A percentile compares a stretch with the other conserved stretches of the same genome.
Conservation (phyloP, 2,113 vertebrate species). For the Corydoras sp. region DNA sequence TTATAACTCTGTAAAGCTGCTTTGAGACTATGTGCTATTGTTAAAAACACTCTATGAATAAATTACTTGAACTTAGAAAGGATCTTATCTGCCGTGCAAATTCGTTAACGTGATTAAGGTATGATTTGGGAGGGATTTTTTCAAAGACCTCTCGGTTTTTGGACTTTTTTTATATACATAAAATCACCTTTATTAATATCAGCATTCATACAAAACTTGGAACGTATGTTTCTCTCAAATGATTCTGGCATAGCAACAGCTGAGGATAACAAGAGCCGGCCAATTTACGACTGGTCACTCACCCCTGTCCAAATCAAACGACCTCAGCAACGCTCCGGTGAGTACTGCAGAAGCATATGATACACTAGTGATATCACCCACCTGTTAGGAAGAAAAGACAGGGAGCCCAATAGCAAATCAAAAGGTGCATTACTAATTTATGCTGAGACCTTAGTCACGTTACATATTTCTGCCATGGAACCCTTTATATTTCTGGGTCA, state of each 20-base stretch:
- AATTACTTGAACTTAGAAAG: no score
- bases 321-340: constrained; percentile 9
- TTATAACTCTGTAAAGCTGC: no score
- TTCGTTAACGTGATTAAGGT: no score
- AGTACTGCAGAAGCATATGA: constrained; percentile 25
- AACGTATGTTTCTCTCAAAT: neutral
- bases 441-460: constrained; percentile 23
- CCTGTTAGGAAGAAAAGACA: constrained; percentile 6
- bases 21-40: no score
- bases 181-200: no score
- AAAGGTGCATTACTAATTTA: constrained; percentile 30
- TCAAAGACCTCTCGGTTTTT: no score
- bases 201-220: no score
- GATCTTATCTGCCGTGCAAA: no score
- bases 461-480: constrained; percentile 15
- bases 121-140: no score
- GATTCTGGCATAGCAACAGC: constrained; percentile 10
- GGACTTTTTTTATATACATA: no score
- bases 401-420: constrained; percentile 22
- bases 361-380: constrained; percentile 22
- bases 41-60: no score
- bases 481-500: constrained; percentile 2
- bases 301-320: constrained; percentile 18
- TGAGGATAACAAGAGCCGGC: constrained; percentile 12
- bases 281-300: constrained; percentile 23